These are phyloP conservation scores for Xanthorhoe spadicearia DNA, from an alignment of 2,888 invertebrate genomes.

Conservation along the genomic window DNA sequence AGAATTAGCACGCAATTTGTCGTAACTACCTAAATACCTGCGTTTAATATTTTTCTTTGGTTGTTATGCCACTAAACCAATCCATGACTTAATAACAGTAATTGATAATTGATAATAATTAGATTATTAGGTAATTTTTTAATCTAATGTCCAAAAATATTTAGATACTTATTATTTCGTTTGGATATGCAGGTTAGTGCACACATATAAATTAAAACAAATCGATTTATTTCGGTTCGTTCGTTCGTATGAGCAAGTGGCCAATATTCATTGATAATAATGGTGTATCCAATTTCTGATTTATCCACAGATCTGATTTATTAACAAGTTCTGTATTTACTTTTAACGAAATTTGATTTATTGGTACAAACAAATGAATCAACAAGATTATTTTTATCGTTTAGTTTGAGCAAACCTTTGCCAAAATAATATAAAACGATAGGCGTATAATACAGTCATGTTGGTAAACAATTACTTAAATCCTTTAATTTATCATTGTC, in stretches of 20 bases:
- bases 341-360: slow-evolving; percentile 14
- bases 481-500: too few species aligned
- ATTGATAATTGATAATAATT: too few species aligned
- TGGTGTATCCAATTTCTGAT: slow-evolving; percentile 25
- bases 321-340: slow-evolving; percentile 4
- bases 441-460: too few species aligned
- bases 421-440: not conserved
- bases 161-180: not conserved
- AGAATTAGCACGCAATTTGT: not conserved
- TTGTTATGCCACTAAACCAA: too few species aligned
- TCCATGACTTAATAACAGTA: not conserved
- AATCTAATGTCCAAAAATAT: not conserved
- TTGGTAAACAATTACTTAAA: too few species aligned
- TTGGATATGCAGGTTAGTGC: not conserved
- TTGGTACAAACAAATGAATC: not conserved
- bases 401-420: not conserved
- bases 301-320: slow-evolving; percentile 15
- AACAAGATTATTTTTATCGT: not conserved
- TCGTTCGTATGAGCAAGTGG: too few species aligned
- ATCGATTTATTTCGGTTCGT: too few species aligned
- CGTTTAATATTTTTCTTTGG: not conserved
- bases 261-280: slow-evolving; percentile 1
- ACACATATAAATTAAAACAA: too few species aligned
- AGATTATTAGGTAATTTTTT: too few species aligned
- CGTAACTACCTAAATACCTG: too few species aligned